phyloP scores from a whole-genome alignment of 1,140 invertebrate species.

The Diachasmimorpha longicaudata region DNA sequence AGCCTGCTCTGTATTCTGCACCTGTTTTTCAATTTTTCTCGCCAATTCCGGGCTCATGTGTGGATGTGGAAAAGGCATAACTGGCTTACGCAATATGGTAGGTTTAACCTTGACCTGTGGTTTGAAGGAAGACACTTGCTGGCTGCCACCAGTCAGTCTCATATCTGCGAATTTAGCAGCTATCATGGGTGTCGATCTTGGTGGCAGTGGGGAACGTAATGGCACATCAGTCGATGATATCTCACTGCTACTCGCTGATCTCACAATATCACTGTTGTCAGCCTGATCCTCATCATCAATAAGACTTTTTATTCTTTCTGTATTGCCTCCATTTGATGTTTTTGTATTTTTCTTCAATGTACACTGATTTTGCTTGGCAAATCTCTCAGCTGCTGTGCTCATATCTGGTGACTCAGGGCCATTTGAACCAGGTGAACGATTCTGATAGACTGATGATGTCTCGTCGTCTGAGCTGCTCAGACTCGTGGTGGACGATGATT shows the following conservation, averaged over 20 bases:
- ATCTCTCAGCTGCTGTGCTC: conserved; percentile 76
- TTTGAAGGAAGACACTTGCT: conserved; percentile 66
- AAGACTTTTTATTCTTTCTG: conserved; percentile 21
- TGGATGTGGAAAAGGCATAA: conserved; percentile 61
- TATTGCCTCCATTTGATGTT: conserved; percentile 32
- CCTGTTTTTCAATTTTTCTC: conserved; percentile 57
- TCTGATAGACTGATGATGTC: conserved; percentile 26
- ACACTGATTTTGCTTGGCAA: conserved; percentile 81
- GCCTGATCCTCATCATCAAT: conserved; percentile 12
- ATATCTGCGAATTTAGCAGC: conserved; percentile 68
- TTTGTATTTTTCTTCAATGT: conserved; percentile 81
- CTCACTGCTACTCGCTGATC: conserved; percentile 55
- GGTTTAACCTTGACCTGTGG: conserved; percentile 77
- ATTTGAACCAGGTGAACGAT: conserved; percentile 40
- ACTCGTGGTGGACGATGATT: conserved; percentile 58
- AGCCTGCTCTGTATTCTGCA: conserved; percentile 53
- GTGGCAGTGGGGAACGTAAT: conserved; percentile 61
- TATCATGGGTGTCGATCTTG: conserved; percentile 66
- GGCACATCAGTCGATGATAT: conserved; percentile 40
- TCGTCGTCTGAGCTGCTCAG: conserved; percentile 58
- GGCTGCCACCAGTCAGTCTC: conserved; percentile 64
- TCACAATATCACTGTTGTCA: conserved; percentile 44
- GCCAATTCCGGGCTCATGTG: conserved; percentile 57
- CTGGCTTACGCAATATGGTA: conserved; percentile 74
- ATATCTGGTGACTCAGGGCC: conserved; percentile 72